Percentiles rank a stretch among this genome's conserved stretches.
These are phyloP conservation scores for Leucoptera coffeella DNA, from an alignment of 2,888 invertebrate genomes.

Conservation along the genomic window DNA sequence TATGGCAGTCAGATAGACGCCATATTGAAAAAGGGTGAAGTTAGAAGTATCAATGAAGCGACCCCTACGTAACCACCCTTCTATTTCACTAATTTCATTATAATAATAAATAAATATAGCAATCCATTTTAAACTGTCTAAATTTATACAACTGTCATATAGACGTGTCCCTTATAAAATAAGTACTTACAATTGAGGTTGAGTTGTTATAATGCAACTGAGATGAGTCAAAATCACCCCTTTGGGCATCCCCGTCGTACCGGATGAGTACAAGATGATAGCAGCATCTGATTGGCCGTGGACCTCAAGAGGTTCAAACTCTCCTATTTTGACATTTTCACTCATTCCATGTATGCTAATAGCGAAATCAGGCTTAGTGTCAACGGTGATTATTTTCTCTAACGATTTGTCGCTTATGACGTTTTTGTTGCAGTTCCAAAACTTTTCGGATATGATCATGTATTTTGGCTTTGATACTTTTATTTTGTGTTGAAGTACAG, in stretches of 20 bases:
- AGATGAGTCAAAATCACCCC: slow-evolving; percentile 58
- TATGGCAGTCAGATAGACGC: too few relatives aligned
- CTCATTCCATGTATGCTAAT: slow-evolving; percentile 9
- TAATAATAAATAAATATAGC: too few relatives aligned
- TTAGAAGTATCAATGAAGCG: too few relatives aligned
- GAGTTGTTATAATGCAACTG: slow-evolving; percentile 47
- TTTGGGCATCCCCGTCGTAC: slow-evolving; percentile 64
- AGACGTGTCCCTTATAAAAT: too few relatives aligned
- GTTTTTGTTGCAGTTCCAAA: too few relatives aligned
- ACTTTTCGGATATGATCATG: slow-evolving; percentile 55
- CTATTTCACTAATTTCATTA: too few relatives aligned
- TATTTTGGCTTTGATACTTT: slow-evolving; percentile 60
- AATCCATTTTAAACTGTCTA: too few relatives aligned
- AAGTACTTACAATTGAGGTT: too few relatives aligned
- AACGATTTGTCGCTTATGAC: too few relatives aligned
- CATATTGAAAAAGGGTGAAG: too few relatives aligned
- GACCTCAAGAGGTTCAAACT: slow-evolving; percentile 1
- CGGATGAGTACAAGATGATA: slow-evolving; percentile 59
- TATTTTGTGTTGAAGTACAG: slow-evolving; percentile 58
- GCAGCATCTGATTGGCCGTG: slow-evolving; percentile 9
- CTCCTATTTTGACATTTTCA: neutral
- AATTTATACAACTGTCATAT: too few relatives aligned
- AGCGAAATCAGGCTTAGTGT: slow-evolving; percentile 10
- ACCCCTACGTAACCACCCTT: too few relatives aligned
- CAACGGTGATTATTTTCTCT: slow-evolving; percentile 16